Conservation (phyloP, 2,797 vertebrate genomes). For the Carduelis carduelis region DNA sequence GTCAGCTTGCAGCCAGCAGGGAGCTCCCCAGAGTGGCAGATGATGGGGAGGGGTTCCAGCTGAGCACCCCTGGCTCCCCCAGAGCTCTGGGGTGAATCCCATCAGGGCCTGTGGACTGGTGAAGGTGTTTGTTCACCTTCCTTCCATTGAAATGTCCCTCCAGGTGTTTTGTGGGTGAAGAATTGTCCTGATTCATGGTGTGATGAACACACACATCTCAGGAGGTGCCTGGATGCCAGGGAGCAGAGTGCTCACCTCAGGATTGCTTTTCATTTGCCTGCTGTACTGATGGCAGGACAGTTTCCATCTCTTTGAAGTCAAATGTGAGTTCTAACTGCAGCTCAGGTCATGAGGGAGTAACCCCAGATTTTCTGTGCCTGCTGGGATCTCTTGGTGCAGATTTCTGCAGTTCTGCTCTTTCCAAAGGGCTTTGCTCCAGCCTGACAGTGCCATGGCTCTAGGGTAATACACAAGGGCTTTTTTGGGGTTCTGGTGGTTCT, state of each 20-base stretch:
- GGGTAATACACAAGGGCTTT: rapidly evolving
- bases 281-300: not conserved
- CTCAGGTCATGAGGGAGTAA: not conserved
- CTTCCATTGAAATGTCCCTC: not conserved
- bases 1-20: not conserved
- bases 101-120: not conserved
- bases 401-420: not conserved
- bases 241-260: not conserved
- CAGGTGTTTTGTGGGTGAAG: not conserved
- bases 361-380: not conserved
- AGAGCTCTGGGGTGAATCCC: not conserved
- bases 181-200: not conserved
- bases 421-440: not conserved
- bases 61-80: not conserved
- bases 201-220: not conserved
- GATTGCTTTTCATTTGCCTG: not conserved
- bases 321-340: not conserved
- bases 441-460: not conserved
- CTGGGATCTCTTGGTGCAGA: not conserved
- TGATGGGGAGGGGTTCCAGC: not conserved
- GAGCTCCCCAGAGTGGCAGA: not conserved
- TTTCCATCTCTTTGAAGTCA: not conserved
- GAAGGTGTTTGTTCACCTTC: not conserved
- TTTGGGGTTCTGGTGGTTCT: not conserved
- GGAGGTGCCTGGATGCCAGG: not conserved